Evolutionary conservation across 2,797 vertebrate genomes (phyloP), one percentile per base, ranked within the genome.

Genomic region (Spondyliosoma cantharus): DNA sequence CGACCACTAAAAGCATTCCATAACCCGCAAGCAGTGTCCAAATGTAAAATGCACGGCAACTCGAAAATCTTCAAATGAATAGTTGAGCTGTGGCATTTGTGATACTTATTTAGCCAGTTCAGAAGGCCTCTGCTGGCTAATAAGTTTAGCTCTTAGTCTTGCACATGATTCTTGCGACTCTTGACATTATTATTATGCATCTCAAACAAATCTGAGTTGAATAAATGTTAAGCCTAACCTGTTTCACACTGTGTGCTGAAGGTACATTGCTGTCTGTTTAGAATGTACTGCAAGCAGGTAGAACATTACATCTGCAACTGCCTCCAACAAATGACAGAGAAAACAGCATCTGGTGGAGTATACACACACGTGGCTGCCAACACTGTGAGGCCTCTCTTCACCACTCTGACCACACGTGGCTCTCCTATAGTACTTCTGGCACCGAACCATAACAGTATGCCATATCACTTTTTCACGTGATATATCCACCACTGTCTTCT

Each of bases 401-500:
- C 91, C 93, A 69, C 90, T 82, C 20, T 87, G 76, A 93, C 92
- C 92, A 80, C 92, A 92, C 57, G 29, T 73, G 71, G 80, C 84
- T 90, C 82, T 85, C 87, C 84, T 77, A 83, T 85, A 90, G 79
- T 71, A 87, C 78, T 27, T 90, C 78, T 93, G 91, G 90, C 89
- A 76, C 67, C 37, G 57, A 86, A 72, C 76, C 81, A 66, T 61
- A 59, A 72, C 75, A 74, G 82, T 73, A 59, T 77, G 78, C 84
- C 85, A 24, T 89, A 86, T 84, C 79, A 71, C 45, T 80, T 76
- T 79, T 86, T 86, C 73, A 71, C 19, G 71, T 86, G 85, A 80
- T 79, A 59, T 46, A 81, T 89, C 84, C 82, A 71, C 78, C 60
- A 65, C 73, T 78, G 80, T 82, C 83, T 58, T 88, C 75, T 72